phyloP scores from a whole-genome alignment of 1,140 invertebrate genomes.

The Papilio xuthus region DNA sequence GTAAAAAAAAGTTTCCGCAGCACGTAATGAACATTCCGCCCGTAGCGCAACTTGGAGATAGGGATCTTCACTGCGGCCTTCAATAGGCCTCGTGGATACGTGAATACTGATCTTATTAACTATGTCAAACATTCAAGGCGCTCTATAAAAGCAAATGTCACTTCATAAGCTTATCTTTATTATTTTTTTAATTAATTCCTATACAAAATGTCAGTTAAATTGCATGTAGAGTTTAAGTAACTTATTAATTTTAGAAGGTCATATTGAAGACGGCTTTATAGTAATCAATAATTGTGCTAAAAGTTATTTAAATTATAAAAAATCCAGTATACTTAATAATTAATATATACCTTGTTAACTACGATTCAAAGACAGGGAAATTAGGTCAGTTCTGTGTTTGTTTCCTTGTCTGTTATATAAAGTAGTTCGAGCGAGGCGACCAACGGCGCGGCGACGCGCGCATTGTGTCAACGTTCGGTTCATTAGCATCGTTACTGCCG shows the following conservation, averaged over 20 bases:
- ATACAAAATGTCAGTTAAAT: neutral
- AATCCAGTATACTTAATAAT: neutral
- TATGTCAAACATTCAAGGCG: conserved; percentile 17
- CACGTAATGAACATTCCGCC: conserved; percentile 13
- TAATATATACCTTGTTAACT: neutral
- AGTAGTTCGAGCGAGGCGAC: conserved; percentile 21
- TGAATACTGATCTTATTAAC: conserved; percentile 12
- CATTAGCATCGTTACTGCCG: conserved; percentile 47
- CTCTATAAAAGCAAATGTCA: conserved; percentile 3
- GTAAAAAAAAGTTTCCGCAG: conserved; percentile 19
- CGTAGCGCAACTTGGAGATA: conserved; percentile 1
- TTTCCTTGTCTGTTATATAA: conserved; percentile 39
- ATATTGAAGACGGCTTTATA: neutral
- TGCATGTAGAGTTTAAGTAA: neutral
- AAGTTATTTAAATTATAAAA: neutral
- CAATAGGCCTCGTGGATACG: conserved; percentile 21
- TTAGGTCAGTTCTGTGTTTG: conserved; percentile 33
- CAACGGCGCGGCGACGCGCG: conserved; percentile 28
- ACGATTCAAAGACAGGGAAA: conserved; percentile 8
- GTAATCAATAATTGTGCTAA: neutral
- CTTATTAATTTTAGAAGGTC: neutral
- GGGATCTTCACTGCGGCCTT: conserved; percentile 7
- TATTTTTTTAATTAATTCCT: neutral
- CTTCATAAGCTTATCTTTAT: neutral
- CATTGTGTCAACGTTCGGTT: conserved; percentile 44